Conservation (phyloP, 1,140 invertebrate genomes). For the Aculops lycopersici region DNA sequence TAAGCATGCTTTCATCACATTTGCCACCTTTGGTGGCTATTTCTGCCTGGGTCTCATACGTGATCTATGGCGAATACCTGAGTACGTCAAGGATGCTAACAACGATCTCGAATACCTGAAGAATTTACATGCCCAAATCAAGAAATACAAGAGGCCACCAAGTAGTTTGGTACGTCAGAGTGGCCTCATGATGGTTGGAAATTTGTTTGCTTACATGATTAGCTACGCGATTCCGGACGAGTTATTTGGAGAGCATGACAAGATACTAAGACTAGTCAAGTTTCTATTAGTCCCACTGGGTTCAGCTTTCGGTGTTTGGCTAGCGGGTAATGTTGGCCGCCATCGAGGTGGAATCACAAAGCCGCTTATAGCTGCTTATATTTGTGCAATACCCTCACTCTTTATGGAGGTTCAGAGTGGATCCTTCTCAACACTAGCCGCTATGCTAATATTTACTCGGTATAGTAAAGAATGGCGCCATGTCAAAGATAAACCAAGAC, state of each 20-base stretch:
- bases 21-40: slow-evolving; percentile 50
- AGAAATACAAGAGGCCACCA: slow-evolving; percentile 31
- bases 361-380: slow-evolving; percentile 31
- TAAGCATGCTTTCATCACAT: slow-evolving; percentile 59
- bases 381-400: slow-evolving; percentile 23
- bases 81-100: slow-evolving; percentile 58
- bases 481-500: slow-evolving; percentile 21
- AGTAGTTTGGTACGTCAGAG: slow-evolving; percentile 39
- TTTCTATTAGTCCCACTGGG: slow-evolving; percentile 32
- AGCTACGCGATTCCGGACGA: slow-evolving; percentile 35
- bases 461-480: slow-evolving; percentile 41
- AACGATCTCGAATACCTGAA: slow-evolving; percentile 32
- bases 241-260: slow-evolving; percentile 16
- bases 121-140: slow-evolving; percentile 27
- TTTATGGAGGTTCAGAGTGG: slow-evolving; percentile 25
- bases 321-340: slow-evolving; percentile 55
- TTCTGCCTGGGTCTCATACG: slow-evolving; percentile 48
- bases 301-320: slow-evolving; percentile 42
- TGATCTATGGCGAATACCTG: slow-evolving; percentile 48
- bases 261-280: slow-evolving; percentile 31
- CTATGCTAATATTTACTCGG: slow-evolving; percentile 8
- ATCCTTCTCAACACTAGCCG: slow-evolving; percentile 8
- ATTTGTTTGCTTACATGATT: slow-evolving; percentile 39
- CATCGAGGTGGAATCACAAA: slow-evolving; percentile 32
- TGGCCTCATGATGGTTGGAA: slow-evolving; percentile 37